phyloP scores from a whole-genome alignment of 2,113 vertebrate genomes.

The Passer montanus region DNA sequence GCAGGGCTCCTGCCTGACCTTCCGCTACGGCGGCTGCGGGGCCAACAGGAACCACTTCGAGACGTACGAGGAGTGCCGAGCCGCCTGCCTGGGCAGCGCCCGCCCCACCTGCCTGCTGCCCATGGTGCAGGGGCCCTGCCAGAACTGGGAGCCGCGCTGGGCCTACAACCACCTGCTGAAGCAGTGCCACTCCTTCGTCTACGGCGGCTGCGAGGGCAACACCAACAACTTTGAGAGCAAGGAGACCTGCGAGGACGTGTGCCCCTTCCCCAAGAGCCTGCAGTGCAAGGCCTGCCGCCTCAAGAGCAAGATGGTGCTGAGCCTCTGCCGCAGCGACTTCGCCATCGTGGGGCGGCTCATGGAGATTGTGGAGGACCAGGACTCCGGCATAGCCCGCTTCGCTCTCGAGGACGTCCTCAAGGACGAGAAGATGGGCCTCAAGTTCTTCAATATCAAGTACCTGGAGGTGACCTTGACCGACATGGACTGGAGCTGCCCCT shows the following conservation, averaged over 20 bases:
- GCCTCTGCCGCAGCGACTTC: slow-evolving; percentile 93
- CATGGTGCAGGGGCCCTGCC: slow-evolving; percentile 91
- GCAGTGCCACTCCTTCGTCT: slow-evolving; percentile 90
- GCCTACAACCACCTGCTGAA: slow-evolving; percentile 87
- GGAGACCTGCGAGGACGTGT: slow-evolving; percentile 87
- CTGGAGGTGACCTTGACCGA: slow-evolving; percentile 89
- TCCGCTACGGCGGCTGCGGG: slow-evolving; percentile 82
- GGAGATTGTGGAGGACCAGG: slow-evolving; percentile 91
- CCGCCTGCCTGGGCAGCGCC: slow-evolving; percentile 80
- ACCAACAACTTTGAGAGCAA: slow-evolving; percentile 89
- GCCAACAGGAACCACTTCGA: slow-evolving; percentile 86
- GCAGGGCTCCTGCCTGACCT: slow-evolving; percentile 84
- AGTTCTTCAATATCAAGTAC: slow-evolving; percentile 89
- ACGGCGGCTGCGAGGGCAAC: slow-evolving; percentile 92
- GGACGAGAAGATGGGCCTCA: slow-evolving; percentile 95
- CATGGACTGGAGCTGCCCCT: slow-evolving; percentile 92
- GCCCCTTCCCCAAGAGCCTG: slow-evolving; percentile 81
- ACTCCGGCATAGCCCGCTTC: slow-evolving; percentile 87
- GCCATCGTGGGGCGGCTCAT: slow-evolving; percentile 92
- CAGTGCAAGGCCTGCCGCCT: slow-evolving; percentile 86
- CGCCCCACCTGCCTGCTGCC: slow-evolving; percentile 84
- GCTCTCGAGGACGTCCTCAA: slow-evolving; percentile 89
- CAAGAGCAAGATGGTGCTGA: slow-evolving; percentile 87
- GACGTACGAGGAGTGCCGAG: slow-evolving; percentile 89
- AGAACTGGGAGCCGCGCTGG: slow-evolving; percentile 89